Conservation (phyloP, 2,113 vertebrate genomes). For the Prunella himalayana region DNA sequence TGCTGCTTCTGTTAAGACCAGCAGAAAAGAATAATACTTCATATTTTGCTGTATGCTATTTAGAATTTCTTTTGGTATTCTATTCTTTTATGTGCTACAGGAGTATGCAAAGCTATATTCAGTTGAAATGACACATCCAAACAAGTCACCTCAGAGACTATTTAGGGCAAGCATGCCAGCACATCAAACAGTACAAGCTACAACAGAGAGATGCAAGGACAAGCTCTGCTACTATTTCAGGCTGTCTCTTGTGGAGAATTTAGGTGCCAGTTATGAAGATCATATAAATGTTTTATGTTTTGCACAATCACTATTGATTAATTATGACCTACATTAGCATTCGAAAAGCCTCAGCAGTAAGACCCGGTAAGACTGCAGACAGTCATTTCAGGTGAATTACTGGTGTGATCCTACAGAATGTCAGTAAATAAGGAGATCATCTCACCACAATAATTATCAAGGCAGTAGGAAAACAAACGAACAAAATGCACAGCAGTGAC, state of each 20-base stretch:
- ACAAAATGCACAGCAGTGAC: background rate
- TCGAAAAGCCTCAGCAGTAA: background rate
- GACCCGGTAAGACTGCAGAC: background rate
- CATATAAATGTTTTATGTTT: slow-evolving; percentile 23
- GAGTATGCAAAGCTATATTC: background rate
- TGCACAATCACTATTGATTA: slow-evolving; percentile 21
- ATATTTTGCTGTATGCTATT: background rate
- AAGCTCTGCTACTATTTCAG: slow-evolving; percentile 3
- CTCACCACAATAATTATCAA: background rate
- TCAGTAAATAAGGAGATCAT: slow-evolving; percentile 1
- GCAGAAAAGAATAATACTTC: background rate
- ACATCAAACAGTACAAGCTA: background rate
- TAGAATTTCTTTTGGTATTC: background rate
- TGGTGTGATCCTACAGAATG: background rate
- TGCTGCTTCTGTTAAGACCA: background rate
- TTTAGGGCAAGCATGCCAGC: background rate
- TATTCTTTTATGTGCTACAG: background rate
- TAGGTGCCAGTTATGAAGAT: background rate
- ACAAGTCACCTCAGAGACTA: background rate
- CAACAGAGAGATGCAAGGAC: background rate
- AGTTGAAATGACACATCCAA: background rate
- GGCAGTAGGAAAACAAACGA: background rate
- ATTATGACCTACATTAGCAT: slow-evolving; percentile 28
- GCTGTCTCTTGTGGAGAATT: background rate
- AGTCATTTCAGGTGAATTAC: slow-evolving; percentile 39